phyloP scores from a whole-genome alignment of 2,888 invertebrate species.

The Barypeithes pellucidus region DNA sequence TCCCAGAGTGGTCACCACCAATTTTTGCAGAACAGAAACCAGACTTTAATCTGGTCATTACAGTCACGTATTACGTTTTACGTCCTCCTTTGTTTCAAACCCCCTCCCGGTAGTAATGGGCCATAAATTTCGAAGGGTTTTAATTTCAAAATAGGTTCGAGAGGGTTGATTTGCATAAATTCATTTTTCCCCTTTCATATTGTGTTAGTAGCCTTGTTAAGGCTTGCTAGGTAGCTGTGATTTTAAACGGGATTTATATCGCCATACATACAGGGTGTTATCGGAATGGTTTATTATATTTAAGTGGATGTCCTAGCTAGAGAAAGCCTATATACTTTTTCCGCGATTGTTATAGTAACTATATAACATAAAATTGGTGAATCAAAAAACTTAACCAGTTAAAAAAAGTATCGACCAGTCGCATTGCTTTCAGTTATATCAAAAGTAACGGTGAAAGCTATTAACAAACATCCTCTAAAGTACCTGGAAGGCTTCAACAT shows the following conservation, averaged over 20 bases:
- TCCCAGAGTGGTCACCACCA: slow-evolving; percentile 17
- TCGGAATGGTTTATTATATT: no score
- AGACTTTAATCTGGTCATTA: slow-evolving; percentile 53
- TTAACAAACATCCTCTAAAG: no score
- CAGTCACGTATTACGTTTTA: slow-evolving; percentile 53
- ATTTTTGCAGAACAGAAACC: slow-evolving; percentile 36
- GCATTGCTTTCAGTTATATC: no score
- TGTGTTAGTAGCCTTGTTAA: slow-evolving; percentile 49
- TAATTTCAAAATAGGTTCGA: slow-evolving; percentile 65
- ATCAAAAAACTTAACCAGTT: no score
- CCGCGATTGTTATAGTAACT: no score
- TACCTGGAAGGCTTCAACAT: no score
- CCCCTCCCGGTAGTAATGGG: slow-evolving; percentile 48
- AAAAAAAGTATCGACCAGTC: no score
- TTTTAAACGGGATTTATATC: slow-evolving; percentile 17
- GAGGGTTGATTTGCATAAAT: slow-evolving; percentile 62
- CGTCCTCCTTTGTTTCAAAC: slow-evolving; percentile 48
- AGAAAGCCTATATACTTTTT: no score
- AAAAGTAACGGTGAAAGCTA: no score
- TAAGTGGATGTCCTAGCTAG: no score
- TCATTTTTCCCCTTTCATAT: slow-evolving; percentile 50
- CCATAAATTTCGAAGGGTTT: slow-evolving; percentile 64
- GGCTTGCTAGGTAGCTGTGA: slow-evolving; percentile 23
- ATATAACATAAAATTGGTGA: no score
- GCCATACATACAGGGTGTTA: no score